Percentiles rank a stretch among this genome's conserved stretches.
phyloP scores from a whole-genome alignment of 2,888 invertebrate genomes.

The Tenthredo livida region DNA sequence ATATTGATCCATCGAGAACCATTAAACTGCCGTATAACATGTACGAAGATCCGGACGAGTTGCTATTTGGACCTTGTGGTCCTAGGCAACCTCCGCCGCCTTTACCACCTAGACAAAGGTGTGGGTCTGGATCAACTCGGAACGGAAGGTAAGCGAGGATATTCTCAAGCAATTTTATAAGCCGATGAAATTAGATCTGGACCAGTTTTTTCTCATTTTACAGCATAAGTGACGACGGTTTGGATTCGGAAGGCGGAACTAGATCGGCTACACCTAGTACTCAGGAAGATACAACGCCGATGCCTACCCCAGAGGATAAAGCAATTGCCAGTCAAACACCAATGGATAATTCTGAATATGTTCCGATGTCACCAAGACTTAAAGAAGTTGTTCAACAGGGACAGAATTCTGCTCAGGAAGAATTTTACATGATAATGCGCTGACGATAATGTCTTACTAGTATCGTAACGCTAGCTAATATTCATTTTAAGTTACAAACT shows the following conservation, averaged over 20 bases:
- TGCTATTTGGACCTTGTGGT: constrained; percentile 68
- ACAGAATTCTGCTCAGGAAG: constrained; percentile 65
- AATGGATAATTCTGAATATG: constrained; percentile 71
- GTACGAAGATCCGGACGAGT: constrained; percentile 77
- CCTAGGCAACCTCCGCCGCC: constrained; percentile 76
- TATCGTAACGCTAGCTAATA: constrained; percentile 15
- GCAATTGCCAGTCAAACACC: constrained; percentile 51
- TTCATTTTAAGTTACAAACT: neutral
- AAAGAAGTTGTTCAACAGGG: constrained; percentile 66
- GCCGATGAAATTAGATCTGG: neutral
- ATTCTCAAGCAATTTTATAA: neutral
- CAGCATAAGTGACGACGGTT: constrained; percentile 69
- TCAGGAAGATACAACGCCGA: constrained; percentile 66
- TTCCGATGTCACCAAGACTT: constrained; percentile 75
- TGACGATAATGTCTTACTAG: constrained; percentile 26
- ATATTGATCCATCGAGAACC: constrained; percentile 54
- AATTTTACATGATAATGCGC: constrained; percentile 74
- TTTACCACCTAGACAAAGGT: constrained; percentile 77
- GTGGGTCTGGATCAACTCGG: constrained; percentile 66
- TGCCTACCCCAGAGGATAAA: constrained; percentile 63
- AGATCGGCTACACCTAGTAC: constrained; percentile 69
- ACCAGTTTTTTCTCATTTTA: constrained; percentile 14
- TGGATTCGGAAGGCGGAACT: constrained; percentile 71
- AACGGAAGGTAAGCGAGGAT: constrained; percentile 63
- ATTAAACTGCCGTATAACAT: constrained; percentile 67